Base-by-base conservation (phyloP, 2,113 vertebrate species). In the Myrmecophaga tridactyla region DNA sequence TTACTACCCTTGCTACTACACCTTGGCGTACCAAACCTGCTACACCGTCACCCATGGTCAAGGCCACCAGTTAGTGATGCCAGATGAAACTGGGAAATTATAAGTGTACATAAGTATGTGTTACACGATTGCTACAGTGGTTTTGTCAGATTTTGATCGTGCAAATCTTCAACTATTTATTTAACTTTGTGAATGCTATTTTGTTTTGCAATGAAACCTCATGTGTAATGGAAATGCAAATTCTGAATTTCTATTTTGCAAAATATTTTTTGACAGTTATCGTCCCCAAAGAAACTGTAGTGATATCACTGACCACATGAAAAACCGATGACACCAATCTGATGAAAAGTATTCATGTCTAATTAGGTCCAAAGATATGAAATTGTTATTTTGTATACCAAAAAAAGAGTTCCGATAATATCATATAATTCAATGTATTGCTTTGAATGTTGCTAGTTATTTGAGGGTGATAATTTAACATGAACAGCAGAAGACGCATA, bases 141-240 rank as follows among this genome's bases (percentile, higher is more conserved):
- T 11, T 94, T 87, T 63, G 39, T 90, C 65, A 94, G 69, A 87
- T 29, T 87, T 76, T n/a, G n/a, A 73, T 1, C 6, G n/a, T 60
- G 56, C 65, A 96, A 76, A 86, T 89, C 86, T 95, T 95, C 48
- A 89, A 91, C 48, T 93, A 27, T 93, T 93, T 93, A 92, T 56
- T 86, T 89, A 67, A 86, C 63, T 95, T 84, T 84, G 53, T 41
- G 92, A 80, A 94, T 76, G 90, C 48, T 87, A 76, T 84, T 92
- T 96, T 39, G 56, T 36, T 96, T 95, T 65, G 56, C 43, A 80
- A 76, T 94, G 92, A 95, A 89, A 78, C 56, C 51, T 1, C 63
- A 58, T 72, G 4, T 87, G 83, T 63, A 78, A 76, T 62, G 78
- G 65, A 81, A 51, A 53, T 84, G 69, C 75, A 96, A 80, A 34